phyloP scores from a whole-genome alignment of 2,113 vertebrate genomes.

The Calypte anna region DNA sequence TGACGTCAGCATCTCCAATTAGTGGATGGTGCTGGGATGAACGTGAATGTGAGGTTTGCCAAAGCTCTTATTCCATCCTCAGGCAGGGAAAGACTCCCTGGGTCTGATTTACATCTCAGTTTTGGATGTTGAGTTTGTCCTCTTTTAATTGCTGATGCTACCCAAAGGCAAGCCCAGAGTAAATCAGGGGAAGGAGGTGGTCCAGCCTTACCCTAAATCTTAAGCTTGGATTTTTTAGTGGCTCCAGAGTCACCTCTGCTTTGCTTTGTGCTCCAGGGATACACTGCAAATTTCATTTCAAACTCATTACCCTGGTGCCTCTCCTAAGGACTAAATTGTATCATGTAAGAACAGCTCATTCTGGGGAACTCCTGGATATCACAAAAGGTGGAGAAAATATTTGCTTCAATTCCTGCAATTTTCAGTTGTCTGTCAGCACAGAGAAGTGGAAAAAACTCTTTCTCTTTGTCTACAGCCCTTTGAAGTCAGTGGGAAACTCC shows the following conservation, averaged over 20 bases:
- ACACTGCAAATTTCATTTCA: neutral
- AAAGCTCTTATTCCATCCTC: neutral
- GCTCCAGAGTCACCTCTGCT: neutral
- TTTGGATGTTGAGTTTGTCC: neutral
- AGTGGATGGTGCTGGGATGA: neutral
- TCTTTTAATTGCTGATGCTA: neutral
- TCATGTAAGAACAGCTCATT: neutral
- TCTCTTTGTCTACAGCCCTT: constrained; percentile 7
- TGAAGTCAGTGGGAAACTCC: constrained; percentile 37
- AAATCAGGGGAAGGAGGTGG: neutral
- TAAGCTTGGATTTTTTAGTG: neutral
- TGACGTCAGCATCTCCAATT: rapidly evolving
- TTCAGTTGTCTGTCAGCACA: neutral
- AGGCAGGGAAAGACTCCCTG: neutral
- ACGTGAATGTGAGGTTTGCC: neutral
- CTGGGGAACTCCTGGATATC: neutral
- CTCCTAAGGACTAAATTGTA: neutral
- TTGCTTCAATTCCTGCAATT: neutral
- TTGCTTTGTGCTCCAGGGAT: neutral
- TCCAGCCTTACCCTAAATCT: neutral
- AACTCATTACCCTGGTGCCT: neutral
- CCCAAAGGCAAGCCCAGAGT: neutral
- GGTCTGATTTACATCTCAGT: neutral
- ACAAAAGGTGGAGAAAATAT: neutral
- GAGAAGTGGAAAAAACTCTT: neutral